phyloP scores from a whole-genome alignment of 1,140 invertebrate species.

The Rhynchophorus ferrugineus region DNA sequence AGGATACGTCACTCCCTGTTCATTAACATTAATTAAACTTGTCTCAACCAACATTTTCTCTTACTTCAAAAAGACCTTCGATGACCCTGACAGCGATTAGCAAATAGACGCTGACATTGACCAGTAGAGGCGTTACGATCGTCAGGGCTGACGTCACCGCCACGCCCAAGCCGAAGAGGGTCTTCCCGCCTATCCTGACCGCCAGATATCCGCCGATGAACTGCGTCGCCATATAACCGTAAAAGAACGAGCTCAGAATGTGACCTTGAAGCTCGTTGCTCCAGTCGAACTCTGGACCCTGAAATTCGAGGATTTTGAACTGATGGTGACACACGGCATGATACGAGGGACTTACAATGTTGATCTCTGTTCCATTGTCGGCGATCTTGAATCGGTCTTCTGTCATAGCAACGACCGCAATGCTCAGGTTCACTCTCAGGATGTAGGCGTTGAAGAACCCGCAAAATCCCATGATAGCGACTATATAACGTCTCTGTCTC shows the following conservation, averaged over 20 bases:
- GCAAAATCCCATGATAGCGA: conserved; percentile 72
- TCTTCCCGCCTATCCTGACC: conserved; percentile 50
- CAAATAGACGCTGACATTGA: conserved; percentile 59
- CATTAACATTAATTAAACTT: too few relatives aligned
- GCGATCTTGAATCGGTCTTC: conserved; percentile 49
- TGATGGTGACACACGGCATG: not conserved
- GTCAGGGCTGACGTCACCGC: conserved; percentile 73
- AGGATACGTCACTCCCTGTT: conserved; percentile 84
- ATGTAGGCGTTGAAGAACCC: conserved; percentile 87
- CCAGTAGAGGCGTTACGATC: conserved; percentile 71
- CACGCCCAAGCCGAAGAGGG: conserved; percentile 74
- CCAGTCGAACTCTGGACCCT: conserved; percentile 67
- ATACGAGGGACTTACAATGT: conserved; percentile 26
- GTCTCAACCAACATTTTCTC: too few relatives aligned
- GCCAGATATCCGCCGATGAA: conserved; percentile 52
- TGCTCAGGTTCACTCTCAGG: conserved; percentile 78
- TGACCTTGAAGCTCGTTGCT: conserved; percentile 68
- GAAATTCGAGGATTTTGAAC: not conserved
- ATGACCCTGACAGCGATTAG: conserved; percentile 70
- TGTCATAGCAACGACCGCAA: conserved; percentile 86
- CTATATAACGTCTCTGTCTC: conserved; percentile 61
- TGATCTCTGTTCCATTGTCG: conserved; percentile 38
- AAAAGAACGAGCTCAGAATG: conserved; percentile 82
- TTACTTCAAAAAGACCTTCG: conserved; percentile 83
- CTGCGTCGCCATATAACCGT: conserved; percentile 69